Evolutionary conservation across 2,888 invertebrate genomes (phyloP), one percentile per base, ranked within the genome.

Genomic region (Sepiola atlantica): DNA sequence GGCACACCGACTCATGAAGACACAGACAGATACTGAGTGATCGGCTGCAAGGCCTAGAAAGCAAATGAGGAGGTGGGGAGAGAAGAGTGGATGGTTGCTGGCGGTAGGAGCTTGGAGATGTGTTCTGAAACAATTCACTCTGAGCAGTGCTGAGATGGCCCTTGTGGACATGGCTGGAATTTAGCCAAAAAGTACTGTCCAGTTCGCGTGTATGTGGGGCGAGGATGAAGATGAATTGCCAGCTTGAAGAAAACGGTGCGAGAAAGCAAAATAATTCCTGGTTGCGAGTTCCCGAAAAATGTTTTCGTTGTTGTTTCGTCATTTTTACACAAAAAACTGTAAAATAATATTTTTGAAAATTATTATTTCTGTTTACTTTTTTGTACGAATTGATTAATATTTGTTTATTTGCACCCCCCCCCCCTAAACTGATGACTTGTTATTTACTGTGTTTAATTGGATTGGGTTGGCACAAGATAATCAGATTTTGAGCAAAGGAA

Each of bases 41-140:
- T 61, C n/a, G n/a, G n/a, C 77, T 32, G 77, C 16, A 77, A 16
- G n/a, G 77, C 16, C n/a, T 32, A 32, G 77, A 77, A 77, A 32
- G 12, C 16, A n/a, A 18, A 32, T n/a, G 32, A 77, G 77, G 77
- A 28, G 77, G 18, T n/a, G 16, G 77, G 32, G n/a, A 8, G 77
- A 4, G 45, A 45, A 45, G 45, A 45, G 8, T 45, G 8, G 45
- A 45, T 45, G 45, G 45, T 45, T 45, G 45, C 45, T 77, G n/a
- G n/a, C 14, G 77, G 77, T n/a, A 77, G 77, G 32, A 32, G 77
- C 32, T 16, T 32, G 21, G 77, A 77, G n/a, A 32, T 32, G 77
- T 77, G 77, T 77, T 77, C 77, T 16, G 77, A 77, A 77, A 77
- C 77, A 77, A 77, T 77, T 77, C 77, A 77, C 77, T 77, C 77